These are phyloP conservation scores for Drosophila bocki DNA, from an alignment of 1,140 invertebrate genomes.

Conservation along the genomic window DNA sequence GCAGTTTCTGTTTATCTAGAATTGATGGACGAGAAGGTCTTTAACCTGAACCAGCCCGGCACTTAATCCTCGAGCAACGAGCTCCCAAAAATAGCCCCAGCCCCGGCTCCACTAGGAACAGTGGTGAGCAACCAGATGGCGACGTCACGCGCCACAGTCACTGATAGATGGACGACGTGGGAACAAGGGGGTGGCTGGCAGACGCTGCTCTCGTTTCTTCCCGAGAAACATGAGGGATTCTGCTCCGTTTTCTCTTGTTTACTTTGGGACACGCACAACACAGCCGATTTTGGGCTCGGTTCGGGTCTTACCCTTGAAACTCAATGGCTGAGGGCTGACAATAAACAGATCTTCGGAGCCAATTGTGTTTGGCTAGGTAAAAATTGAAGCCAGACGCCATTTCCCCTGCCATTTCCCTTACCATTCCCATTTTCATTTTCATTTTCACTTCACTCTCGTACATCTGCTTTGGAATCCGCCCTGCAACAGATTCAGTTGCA, in stretches of 20 bases:
- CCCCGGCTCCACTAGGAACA: slow-evolving; percentile 23
- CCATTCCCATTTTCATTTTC: slow-evolving; percentile 33
- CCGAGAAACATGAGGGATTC: background rate
- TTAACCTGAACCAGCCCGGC: slow-evolving; percentile 55
- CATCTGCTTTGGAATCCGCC: slow-evolving; percentile 38
- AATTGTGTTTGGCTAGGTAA: slow-evolving; percentile 73
- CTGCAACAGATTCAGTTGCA: slow-evolving; percentile 65
- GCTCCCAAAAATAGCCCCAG: slow-evolving; percentile 56
- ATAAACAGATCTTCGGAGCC: slow-evolving; percentile 63
- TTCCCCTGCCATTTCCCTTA: slow-evolving; percentile 27
- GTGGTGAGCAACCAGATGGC: slow-evolving; percentile 20
- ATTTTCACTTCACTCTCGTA: slow-evolving; percentile 41
- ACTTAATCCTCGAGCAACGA: slow-evolving; percentile 55
- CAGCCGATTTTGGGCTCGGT: slow-evolving; percentile 7
- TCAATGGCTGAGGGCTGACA: slow-evolving; percentile 40
- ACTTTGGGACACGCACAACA: slow-evolving; percentile 12
- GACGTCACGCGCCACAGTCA: slow-evolving; percentile 42
- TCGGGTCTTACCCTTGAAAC: slow-evolving; percentile 63
- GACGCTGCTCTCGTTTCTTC: background rate
- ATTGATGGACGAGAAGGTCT: slow-evolving; percentile 58
- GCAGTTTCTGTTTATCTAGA: slow-evolving; percentile 19
- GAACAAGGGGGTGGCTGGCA: slow-evolving; percentile 1
- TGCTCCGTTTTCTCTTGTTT: slow-evolving; percentile 2
- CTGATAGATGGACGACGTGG: slow-evolving; percentile 36
- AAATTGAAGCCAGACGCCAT: slow-evolving; percentile 47